These are phyloP conservation scores for Stylophora pistillata DNA, from an alignment of 64 coral and sea anemone genomes.

Conservation along the genomic window DNA sequence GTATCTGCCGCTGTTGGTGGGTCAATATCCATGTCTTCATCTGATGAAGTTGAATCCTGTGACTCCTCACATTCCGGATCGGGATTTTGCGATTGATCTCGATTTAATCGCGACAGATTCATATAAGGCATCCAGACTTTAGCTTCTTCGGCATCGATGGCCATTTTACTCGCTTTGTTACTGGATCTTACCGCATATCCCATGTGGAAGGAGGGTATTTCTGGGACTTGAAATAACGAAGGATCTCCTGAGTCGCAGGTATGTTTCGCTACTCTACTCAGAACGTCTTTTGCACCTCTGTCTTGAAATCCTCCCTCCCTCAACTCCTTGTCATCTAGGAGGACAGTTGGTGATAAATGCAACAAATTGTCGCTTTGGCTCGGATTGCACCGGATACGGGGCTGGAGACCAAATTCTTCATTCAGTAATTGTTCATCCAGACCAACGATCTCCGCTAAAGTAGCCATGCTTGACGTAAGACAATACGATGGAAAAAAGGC, in stretches of 20 bases:
- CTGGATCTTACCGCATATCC: slow-evolving; percentile 42
- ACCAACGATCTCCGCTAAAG: slow-evolving; percentile 25
- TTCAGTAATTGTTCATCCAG: neutral
- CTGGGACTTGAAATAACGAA: slow-evolving; percentile 22
- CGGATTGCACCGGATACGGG: slow-evolving; percentile 10
- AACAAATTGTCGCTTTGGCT: slow-evolving; percentile 45
- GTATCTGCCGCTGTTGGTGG: neutral
- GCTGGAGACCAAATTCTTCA: slow-evolving; percentile 37
- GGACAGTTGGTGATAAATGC: slow-evolving; percentile 35
- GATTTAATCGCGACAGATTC: neutral
- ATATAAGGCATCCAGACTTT: slow-evolving; percentile 23
- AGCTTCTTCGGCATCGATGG: slow-evolving; percentile 37
- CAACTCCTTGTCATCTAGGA: slow-evolving; percentile 27
- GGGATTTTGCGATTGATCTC: no score
- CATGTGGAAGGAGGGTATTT: slow-evolving; percentile 59
- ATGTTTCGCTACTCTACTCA: neutral
- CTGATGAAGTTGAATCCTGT: neutral
- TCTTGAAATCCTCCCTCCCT: slow-evolving; percentile 30
- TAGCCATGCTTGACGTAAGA: slow-evolving; percentile 4
- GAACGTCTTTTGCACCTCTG: slow-evolving; percentile 6
- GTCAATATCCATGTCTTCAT: slow-evolving; percentile 1
- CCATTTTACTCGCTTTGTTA: slow-evolving; percentile 38
- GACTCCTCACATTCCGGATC: neutral
- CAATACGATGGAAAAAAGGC: no score
- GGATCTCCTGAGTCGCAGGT: neutral